Percentiles rank a stretch among this genome's conserved stretches.
These are phyloP conservation scores for Coremacera marginata DNA, from an alignment of 2,888 invertebrate species.

Conservation along the genomic window DNA sequence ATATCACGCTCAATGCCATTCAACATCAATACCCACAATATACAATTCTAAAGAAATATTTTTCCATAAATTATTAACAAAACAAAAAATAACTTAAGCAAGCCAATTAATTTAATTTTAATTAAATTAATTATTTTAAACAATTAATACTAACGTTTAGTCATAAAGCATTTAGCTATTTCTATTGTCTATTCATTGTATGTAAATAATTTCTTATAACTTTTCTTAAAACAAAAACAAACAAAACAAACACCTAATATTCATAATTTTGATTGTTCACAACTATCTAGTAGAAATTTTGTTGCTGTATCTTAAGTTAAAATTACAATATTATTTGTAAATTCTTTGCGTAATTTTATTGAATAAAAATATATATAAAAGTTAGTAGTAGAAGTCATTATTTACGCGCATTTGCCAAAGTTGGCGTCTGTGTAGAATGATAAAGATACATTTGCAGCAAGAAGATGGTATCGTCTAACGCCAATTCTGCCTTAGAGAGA, in stretches of 20 bases:
- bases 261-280: neutral
- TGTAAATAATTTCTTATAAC: conserved; percentile 47
- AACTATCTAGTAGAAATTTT: neutral
- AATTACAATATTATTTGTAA: neutral
- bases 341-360: conserved; percentile 6
- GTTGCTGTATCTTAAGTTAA: neutral
- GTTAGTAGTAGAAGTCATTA: conserved; percentile 31
- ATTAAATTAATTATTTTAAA: no score
- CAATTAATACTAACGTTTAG: neutral
- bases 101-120: no score
- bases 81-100: no score
- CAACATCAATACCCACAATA: no score
- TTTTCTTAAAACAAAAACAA: no score
- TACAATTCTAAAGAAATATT: no score
- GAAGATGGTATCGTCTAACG: conserved; percentile 86
- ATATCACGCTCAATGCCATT: no score
- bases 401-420: conserved; percentile 40
- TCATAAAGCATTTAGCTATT: conserved; percentile 46
- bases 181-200: conserved; percentile 35
- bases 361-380: conserved; percentile 15
- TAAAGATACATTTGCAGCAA: conserved; percentile 82
- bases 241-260: neutral
- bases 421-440: conserved; percentile 66
- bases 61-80: no score
- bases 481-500: conserved; percentile 82